Percentiles rank a stretch among this genome's conserved stretches.
phyloP scores from a whole-genome alignment of 2,888 invertebrate genomes.

The Ryuthela nishihirai region DNA sequence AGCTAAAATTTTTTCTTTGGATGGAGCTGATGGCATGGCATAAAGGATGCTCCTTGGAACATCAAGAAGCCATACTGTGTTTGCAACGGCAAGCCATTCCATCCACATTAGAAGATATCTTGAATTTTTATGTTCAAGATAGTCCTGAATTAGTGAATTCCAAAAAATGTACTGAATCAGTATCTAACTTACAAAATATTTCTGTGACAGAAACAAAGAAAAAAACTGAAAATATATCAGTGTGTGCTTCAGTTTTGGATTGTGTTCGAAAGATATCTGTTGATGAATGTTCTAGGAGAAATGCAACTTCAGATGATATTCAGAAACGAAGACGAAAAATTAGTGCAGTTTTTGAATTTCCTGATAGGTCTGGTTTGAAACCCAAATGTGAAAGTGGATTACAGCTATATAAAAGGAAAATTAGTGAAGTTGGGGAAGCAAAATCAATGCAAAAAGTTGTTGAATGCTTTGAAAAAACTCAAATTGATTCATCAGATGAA shows the following conservation, averaged over 20 bases:
- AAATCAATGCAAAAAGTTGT: background rate
- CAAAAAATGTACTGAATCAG: background rate
- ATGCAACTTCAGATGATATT: background rate
- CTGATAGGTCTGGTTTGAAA: too few relatives aligned
- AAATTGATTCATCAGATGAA: background rate
- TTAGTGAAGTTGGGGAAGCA: background rate
- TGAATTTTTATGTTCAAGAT: conserved; percentile 64
- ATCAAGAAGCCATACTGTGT: conserved; percentile 74
- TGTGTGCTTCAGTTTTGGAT: too few relatives aligned
- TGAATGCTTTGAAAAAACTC: background rate
- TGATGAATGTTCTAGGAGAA: too few relatives aligned
- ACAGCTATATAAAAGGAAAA: too few relatives aligned
- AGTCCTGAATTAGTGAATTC: background rate
- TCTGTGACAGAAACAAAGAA: too few relatives aligned
- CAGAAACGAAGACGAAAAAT: too few relatives aligned
- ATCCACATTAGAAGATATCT: conserved; percentile 67
- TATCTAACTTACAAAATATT: background rate
- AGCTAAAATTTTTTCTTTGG: conserved; percentile 86
- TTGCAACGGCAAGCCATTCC: conserved; percentile 68
- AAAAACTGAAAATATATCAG: too few relatives aligned
- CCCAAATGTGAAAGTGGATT: too few relatives aligned
- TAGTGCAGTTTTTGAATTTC: too few relatives aligned
- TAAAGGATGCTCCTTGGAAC: conserved; percentile 67
- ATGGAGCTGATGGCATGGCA: conserved; percentile 81
- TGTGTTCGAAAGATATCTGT: too few relatives aligned